Evolutionary conservation across 2,888 invertebrate genomes (phyloP), one percentile per base, ranked within the genome.

Genomic region (Cerastoderma edule): DNA sequence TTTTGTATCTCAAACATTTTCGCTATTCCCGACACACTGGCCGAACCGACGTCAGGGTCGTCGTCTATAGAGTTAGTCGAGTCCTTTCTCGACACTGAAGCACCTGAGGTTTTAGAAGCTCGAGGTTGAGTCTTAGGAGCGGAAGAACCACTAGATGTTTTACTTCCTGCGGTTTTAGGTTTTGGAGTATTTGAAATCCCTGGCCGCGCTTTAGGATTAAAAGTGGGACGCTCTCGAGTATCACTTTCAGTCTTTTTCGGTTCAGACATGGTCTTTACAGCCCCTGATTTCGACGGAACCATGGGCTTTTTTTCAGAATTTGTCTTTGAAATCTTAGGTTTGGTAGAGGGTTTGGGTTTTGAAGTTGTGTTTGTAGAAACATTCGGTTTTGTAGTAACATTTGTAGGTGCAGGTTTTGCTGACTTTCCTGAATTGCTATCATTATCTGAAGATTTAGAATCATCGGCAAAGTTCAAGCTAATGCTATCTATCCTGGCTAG

Each of bases 31-130:
- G 79, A 67, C 5, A 82, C 82, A 75, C 75, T 82, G 13, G 82
- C 71, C n/a, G 69, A 39, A 3, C 76, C 82, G n/a, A 71, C 22
- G n/a, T 68, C 54, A n/a, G 73, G 56, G 46, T 79, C 82, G 30
- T 82, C 82, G 10, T 82, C 82, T 24, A 82, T 28, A 13, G 82
- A 82, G 27, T 82, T 79, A 57, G 79, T 77, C 1, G 82, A 82
- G 10, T 35, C 50, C 53, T 79, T 82, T 60, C 82, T 68, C 32
- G 56, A 19, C 24, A 60, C 71, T 50, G 57, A 50, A 22, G 35
- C 19, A 32, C 60, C 60, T 19, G 60, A 39, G 10, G 39, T 19
- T 16, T 60, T 60, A 39, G 35, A 22, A 60, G 69, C 22, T 67
- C 54, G 54, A 6, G 67, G 57, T 28, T 67, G n/a, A 39, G 57